Evolutionary conservation across 2,797 vertebrate species (phyloP).

Genomic region (Fringilla coelebs): DNA sequence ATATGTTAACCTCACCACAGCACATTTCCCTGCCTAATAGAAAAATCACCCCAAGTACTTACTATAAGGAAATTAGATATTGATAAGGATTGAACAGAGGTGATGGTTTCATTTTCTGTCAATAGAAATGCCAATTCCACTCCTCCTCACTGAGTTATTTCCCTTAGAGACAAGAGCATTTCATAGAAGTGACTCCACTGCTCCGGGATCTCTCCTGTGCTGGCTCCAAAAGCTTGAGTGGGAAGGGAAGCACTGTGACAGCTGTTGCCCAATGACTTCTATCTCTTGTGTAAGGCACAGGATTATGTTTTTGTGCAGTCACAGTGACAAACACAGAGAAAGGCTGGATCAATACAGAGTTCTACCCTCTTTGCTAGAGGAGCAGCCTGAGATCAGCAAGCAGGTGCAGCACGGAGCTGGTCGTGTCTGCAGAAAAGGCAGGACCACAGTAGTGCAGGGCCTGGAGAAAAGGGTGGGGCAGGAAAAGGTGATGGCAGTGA

Average conservation of each 20-base stretch:
- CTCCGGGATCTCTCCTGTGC: background rate
- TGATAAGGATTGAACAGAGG: background rate
- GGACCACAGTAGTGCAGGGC: background rate
- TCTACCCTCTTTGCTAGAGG: background rate
- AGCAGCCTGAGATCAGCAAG: fast-evolving
- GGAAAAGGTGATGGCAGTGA: background rate
- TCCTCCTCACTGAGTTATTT: background rate
- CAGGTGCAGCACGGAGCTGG: background rate
- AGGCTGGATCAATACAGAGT: background rate
- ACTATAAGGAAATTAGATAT: background rate
- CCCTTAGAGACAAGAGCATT: background rate
- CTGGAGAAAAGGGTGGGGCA: background rate
- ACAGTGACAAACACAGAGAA: background rate
- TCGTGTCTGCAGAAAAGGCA: background rate
- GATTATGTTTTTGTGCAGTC: background rate
- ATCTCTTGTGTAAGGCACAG: background rate
- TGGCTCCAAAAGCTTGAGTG: background rate
- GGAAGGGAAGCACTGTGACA: background rate
- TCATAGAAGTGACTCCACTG: background rate
- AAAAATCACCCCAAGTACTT: background rate
- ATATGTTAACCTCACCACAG: background rate
- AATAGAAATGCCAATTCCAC: background rate
- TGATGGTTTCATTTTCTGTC: background rate
- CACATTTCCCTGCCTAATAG: background rate
- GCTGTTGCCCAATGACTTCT: background rate